These are phyloP conservation scores for Troides oblongomaculatus DNA, from an alignment of 2,888 invertebrate genomes.

Conservation along the genomic window DNA sequence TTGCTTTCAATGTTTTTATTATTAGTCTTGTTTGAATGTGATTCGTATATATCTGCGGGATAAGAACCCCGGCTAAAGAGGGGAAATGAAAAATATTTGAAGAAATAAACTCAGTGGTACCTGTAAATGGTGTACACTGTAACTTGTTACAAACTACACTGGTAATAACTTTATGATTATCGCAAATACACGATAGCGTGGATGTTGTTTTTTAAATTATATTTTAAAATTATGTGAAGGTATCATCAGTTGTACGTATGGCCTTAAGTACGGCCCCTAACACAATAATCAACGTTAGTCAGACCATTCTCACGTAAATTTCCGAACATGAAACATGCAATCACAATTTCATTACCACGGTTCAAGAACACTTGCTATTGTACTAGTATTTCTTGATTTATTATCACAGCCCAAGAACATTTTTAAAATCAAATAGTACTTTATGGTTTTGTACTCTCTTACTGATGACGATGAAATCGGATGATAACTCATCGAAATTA, in stretches of 20 bases:
- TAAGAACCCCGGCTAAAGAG: too few species aligned
- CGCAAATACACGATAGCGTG: neutral
- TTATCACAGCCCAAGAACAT: constrained; percentile 18
- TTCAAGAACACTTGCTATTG: constrained; percentile 43
- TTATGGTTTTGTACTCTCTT: neutral
- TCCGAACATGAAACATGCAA: constrained; percentile 26
- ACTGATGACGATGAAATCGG: neutral
- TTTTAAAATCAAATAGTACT: neutral
- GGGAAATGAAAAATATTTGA: too few species aligned
- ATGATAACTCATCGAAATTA: too few species aligned
- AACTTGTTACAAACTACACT: neutral
- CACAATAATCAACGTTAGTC: constrained; percentile 60
- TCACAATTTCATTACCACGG: constrained; percentile 49
- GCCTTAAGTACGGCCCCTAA: constrained; percentile 53
- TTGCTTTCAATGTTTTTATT: too few species aligned
- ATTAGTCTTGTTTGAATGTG: too few species aligned
- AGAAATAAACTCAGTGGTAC: neutral
- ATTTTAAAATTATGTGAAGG: constrained; percentile 35
- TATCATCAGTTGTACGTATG: constrained; percentile 29
- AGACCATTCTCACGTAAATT: constrained; percentile 57
- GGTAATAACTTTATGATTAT: constrained; percentile 1
- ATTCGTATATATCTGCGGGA: too few species aligned
- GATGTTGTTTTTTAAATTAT: constrained; percentile 25
- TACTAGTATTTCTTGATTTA: constrained; percentile 12
- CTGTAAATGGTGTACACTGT: neutral